Conservation (phyloP, 2,113 vertebrate species). For the Barnardius zonarius region DNA sequence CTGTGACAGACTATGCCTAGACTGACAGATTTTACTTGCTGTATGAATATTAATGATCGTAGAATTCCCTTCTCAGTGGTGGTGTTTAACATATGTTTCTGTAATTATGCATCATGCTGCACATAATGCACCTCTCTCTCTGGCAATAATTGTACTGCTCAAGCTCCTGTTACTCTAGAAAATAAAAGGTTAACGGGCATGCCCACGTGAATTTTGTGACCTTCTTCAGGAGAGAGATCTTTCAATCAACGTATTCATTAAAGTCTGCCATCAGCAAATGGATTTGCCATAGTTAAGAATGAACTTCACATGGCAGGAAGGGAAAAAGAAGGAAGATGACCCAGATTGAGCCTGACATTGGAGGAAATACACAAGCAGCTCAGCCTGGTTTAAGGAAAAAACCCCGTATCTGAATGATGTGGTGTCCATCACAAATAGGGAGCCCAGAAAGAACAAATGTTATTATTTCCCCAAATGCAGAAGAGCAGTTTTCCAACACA, state of each 20-base stretch:
- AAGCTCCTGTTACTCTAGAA: background rate
- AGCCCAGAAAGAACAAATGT: background rate
- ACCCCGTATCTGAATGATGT: background rate
- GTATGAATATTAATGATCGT: slow-evolving; percentile 44
- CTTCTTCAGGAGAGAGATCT: background rate
- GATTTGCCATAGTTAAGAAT: background rate
- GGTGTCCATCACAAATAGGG: background rate
- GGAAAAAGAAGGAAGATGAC: background rate
- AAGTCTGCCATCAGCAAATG: background rate
- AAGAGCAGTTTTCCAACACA: background rate
- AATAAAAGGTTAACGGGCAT: background rate
- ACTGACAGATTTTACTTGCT: slow-evolving; percentile 36
- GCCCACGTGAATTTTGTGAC: background rate
- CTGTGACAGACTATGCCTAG: slow-evolving; percentile 31
- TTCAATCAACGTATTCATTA: background rate
- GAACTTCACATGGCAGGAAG: background rate
- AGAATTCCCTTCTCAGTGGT: background rate
- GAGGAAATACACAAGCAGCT: background rate
- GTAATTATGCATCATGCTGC: slow-evolving; percentile 5
- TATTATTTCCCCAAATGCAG: background rate
- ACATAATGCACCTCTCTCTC: slow-evolving; percentile 2
- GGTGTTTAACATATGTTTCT: slow-evolving; percentile 47
- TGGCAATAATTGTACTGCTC: background rate
- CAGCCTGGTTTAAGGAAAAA: background rate
- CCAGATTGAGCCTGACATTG: background rate